Percentiles rank a stretch among this genome's conserved stretches.
phyloP scores from a whole-genome alignment of 2,888 invertebrate genomes.

The Epinotia ramella region DNA sequence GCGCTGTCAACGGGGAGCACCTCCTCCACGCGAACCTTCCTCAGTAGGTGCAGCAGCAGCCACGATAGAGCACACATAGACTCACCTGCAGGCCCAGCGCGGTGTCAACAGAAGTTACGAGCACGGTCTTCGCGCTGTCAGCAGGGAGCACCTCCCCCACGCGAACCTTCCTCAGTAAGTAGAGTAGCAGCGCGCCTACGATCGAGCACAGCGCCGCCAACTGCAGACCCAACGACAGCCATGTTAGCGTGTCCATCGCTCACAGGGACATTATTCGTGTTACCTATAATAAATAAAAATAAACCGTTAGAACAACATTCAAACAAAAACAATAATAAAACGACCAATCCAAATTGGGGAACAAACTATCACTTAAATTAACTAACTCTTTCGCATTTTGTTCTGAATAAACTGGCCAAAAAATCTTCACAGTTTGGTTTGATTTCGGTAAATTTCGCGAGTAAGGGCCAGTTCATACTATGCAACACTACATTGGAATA shows the following conservation, averaged over 20 bases:
- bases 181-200: constrained; percentile 92
- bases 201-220: constrained; percentile 92
- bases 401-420: too few species aligned
- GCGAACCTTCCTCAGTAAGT: constrained; percentile 91
- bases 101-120: constrained; percentile 92
- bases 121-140: constrained; percentile 89
- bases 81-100: constrained; percentile 90
- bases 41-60: constrained; percentile 90
- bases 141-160: constrained; percentile 83
- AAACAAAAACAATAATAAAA: too few species aligned
- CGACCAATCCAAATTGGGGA: too few species aligned
- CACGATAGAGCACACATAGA: constrained; percentile 89
- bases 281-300: constrained; percentile 65
- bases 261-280: constrained; percentile 62
- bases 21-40: constrained; percentile 88
- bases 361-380: too few species aligned
- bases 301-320: background rate
- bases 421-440: too few species aligned
- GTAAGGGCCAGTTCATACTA: too few species aligned
- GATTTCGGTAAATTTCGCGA: too few species aligned
- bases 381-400: too few species aligned
- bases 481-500: too few species aligned
- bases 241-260: constrained; percentile 92
- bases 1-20: constrained; percentile 87
- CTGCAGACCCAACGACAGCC: constrained; percentile 92